Conservation (phyloP, 1,140 invertebrate species). For the Pygmarrhopalites habei region DNA sequence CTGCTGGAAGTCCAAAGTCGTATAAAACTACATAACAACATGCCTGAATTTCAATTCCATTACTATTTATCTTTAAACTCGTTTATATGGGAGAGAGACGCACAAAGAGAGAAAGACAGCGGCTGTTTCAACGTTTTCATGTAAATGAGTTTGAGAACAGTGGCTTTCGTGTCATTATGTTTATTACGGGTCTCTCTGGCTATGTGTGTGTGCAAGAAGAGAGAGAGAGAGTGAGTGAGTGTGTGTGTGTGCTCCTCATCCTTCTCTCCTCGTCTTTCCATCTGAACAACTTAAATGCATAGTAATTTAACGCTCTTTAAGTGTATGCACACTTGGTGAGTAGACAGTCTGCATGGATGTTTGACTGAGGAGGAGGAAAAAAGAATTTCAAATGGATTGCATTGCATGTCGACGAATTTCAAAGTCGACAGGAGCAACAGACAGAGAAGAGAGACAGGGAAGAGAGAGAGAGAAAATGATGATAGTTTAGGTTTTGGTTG, state of each 20-base stretch:
- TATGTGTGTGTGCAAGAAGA: too few relatives aligned
- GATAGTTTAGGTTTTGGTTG: too few relatives aligned
- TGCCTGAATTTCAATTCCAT: too few relatives aligned
- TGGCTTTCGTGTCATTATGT: conserved; percentile 11
- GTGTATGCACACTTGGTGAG: neutral
- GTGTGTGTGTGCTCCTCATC: neutral
- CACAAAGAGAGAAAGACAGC: neutral
- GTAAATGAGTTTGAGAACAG: conserved; percentile 9
- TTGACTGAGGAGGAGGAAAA: too few relatives aligned
- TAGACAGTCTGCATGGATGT: neutral
- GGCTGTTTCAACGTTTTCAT: conserved; percentile 10
- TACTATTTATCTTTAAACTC: conserved; percentile 8
- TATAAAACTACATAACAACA: too few relatives aligned
- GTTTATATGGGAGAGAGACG: neutral
- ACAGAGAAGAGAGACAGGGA: too few relatives aligned
- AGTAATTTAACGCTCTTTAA: neutral
- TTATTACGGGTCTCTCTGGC: conserved; percentile 9
- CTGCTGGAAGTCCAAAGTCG: too few relatives aligned
- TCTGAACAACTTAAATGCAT: neutral
- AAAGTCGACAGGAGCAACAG: too few relatives aligned
- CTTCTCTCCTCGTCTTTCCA: neutral
- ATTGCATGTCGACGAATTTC: neutral
- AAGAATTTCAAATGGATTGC: conserved; percentile 6
- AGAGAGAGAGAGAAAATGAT: too few relatives aligned
- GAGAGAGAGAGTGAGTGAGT: too few relatives aligned